Percentiles rank a stretch among this genome's conserved stretches.
These are phyloP conservation scores for Lepidonotus clava DNA, from an alignment of 2,888 invertebrate genomes.

Conservation along the genomic window DNA sequence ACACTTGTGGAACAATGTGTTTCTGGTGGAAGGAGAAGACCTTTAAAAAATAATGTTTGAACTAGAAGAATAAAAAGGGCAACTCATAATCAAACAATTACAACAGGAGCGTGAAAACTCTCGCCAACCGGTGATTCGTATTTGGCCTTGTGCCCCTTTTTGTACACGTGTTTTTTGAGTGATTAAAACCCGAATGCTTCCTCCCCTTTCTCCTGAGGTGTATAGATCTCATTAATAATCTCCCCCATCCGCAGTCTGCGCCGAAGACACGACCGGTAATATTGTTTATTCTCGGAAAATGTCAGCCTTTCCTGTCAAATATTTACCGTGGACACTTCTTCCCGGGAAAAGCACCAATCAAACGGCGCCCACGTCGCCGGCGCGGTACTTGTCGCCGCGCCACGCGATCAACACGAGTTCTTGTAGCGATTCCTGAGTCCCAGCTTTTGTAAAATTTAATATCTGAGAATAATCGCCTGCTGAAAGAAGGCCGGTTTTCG, in stretches of 20 bases:
- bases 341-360: background rate
- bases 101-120: too few species aligned
- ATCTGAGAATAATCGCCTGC: background rate
- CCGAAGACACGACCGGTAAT: too few species aligned
- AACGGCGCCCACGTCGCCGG: background rate
- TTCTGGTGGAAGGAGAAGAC: too few species aligned
- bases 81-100: too few species aligned
- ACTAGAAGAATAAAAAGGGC: too few species aligned
- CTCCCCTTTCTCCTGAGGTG: too few species aligned
- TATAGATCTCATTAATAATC: background rate
- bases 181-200: too few species aligned
- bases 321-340: background rate
- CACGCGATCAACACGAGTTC: constrained; percentile 15
- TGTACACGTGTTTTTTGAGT: too few species aligned
- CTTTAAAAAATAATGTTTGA: too few species aligned
- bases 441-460: background rate
- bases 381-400: background rate
- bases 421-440: background rate
- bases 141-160: too few species aligned
- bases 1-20: too few species aligned
- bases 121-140: too few species aligned
- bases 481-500: background rate
- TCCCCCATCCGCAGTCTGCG: background rate
- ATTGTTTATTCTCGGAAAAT: background rate
- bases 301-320: background rate